Conservation (phyloP, 2,888 invertebrate genomes). For the Cantharis lateralis region DNA sequence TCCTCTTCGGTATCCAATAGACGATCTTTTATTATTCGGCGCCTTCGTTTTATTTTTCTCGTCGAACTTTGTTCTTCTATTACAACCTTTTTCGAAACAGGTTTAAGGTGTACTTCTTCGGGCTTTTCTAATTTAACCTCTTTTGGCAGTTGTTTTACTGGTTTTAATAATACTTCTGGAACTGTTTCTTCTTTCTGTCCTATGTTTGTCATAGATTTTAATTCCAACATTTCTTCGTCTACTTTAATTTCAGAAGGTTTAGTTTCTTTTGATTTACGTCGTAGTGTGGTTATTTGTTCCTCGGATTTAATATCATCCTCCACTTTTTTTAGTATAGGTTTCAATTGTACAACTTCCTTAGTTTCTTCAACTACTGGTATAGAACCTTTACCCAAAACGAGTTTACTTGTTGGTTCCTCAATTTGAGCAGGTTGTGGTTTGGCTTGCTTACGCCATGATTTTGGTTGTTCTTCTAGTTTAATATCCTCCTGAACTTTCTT, state of each 20-base stretch:
- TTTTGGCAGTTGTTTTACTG: slow-evolving; percentile 29
- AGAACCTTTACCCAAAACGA: slow-evolving; percentile 52
- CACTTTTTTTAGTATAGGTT: slow-evolving; percentile 24
- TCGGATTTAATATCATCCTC: not conserved
- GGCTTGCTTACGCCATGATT: slow-evolving; percentile 47
- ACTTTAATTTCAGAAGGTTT: not conserved
- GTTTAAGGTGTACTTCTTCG: slow-evolving; percentile 37
- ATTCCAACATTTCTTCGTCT: not conserved
- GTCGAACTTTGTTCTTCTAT: slow-evolving; percentile 27
- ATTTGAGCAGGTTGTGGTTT: slow-evolving; percentile 52
- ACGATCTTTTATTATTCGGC: slow-evolving; percentile 32
- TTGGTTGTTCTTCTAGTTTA: slow-evolving; percentile 35
- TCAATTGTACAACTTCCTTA: slow-evolving; percentile 48
- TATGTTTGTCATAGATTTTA: slow-evolving; percentile 25
- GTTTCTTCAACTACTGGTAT: slow-evolving; percentile 47
- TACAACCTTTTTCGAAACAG: slow-evolving; percentile 37
- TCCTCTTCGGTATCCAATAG: slow-evolving; percentile 32
- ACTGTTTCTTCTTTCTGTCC: slow-evolving; percentile 14
- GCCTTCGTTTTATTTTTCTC: slow-evolving; percentile 23
- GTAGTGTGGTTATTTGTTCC: not conserved
- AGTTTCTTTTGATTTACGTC: not conserved
- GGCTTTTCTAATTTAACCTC: slow-evolving; percentile 30
- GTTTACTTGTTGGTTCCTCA: slow-evolving; percentile 46
- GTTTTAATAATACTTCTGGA: slow-evolving; percentile 30
- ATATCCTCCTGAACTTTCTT: slow-evolving; percentile 28